phyloP scores from a whole-genome alignment of 2,888 invertebrate genomes.

The Cactoblastis cactorum region DNA sequence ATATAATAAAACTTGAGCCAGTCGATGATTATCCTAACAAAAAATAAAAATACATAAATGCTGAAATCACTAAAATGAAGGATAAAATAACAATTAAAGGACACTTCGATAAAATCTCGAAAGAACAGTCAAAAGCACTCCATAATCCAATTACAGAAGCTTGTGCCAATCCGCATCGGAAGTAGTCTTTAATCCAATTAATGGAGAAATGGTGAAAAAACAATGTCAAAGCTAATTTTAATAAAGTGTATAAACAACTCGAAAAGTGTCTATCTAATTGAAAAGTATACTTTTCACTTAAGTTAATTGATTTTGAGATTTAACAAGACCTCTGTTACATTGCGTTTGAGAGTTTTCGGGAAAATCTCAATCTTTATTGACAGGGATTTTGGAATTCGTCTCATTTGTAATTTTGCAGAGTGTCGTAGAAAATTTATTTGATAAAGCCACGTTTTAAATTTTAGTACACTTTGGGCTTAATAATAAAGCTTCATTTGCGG shows the following conservation, averaged over 20 bases:
- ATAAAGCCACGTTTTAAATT: neutral
- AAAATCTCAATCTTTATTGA: neutral
- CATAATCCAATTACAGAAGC: slow-evolving; percentile 5
- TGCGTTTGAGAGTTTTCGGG: neutral
- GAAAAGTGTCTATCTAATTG: slow-evolving; percentile 34
- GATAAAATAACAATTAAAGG: neutral
- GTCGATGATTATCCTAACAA: too few species aligned
- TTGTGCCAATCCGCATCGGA: neutral
- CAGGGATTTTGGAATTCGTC: neutral
- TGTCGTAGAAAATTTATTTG: neutral
- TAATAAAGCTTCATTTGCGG: too few species aligned
- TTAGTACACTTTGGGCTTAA: too few species aligned
- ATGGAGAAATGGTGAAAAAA: slow-evolving; percentile 6
- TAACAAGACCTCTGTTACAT: neutral
- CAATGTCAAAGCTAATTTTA: slow-evolving; percentile 40
- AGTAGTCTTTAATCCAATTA: slow-evolving; percentile 11
- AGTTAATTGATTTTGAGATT: slow-evolving; percentile 36
- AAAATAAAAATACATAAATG: neutral
- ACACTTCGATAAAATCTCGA: neutral
- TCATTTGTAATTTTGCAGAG: neutral
- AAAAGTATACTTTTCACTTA: slow-evolving; percentile 47
- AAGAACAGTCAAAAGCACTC: neutral
- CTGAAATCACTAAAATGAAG: neutral
- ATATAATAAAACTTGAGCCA: too few species aligned
- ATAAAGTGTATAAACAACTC: slow-evolving; percentile 37